phyloP scores from a whole-genome alignment of 2,113 vertebrate genomes.

The Rousettus leschenaultii region DNA sequence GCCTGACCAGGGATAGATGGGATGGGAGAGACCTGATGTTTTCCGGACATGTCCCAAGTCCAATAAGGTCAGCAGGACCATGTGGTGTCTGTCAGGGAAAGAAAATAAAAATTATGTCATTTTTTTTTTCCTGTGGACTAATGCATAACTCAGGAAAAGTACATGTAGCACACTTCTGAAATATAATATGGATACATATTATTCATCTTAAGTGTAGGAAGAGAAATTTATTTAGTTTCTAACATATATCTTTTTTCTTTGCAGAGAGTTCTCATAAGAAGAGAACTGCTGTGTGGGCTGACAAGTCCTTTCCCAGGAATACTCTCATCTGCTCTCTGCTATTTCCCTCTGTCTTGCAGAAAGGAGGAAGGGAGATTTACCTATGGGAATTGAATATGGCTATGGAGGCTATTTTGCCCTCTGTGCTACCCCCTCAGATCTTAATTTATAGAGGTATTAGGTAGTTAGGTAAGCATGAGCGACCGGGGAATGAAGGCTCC shows the following conservation, averaged over 20 bases:
- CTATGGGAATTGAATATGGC: not conserved
- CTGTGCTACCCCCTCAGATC: not conserved
- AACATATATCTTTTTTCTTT: not conserved
- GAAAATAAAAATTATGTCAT: not conserved
- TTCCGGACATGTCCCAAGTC: not conserved
- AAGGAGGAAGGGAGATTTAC: not conserved
- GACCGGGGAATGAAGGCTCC: too few relatives aligned
- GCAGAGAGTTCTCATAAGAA: not conserved
- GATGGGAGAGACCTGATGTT: not conserved
- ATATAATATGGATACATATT: not conserved
- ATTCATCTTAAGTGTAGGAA: not conserved
- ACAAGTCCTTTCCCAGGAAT: not conserved
- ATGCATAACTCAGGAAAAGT: not conserved
- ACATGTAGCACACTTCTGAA: not conserved
- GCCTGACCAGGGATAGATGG: not conserved
- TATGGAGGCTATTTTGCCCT: not conserved
- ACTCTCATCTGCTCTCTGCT: not conserved
- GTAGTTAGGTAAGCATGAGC: too few relatives aligned
- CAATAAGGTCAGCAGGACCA: not conserved
- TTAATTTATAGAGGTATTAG: not conserved
- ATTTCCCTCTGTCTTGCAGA: not conserved
- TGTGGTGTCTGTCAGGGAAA: not conserved
- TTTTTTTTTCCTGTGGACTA: constrained; percentile 17
- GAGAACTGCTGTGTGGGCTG: not conserved
- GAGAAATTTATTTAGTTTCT: not conserved